A percentile compares a stretch with the other conserved stretches of the same genome.
These are phyloP conservation scores for Diorhabda sublineata DNA, from an alignment of 1,140 invertebrate species.

Conservation along the genomic window DNA sequence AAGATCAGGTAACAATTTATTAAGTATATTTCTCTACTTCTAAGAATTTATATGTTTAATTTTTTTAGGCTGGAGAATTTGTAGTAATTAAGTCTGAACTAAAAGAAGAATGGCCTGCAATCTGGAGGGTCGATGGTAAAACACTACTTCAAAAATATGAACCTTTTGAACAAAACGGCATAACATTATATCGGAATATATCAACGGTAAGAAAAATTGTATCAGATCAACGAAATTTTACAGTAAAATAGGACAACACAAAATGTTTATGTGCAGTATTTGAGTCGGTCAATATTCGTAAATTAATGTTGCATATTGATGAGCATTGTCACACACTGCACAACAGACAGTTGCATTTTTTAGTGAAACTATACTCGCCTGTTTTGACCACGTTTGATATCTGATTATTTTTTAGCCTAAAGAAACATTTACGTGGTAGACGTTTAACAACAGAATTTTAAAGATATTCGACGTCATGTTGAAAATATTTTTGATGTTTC, in stretches of 20 bases:
- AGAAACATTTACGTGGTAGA: too few relatives aligned
- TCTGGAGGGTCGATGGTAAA: conserved; percentile 86
- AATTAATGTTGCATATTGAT: too few relatives aligned
- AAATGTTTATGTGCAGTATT: too few relatives aligned
- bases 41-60: not conserved
- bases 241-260: not conserved
- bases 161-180: conserved; percentile 75
- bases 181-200: conserved; percentile 78
- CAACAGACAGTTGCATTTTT: too few relatives aligned
- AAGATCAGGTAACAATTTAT: conserved; percentile 30
- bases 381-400: too few relatives aligned
- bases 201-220: conserved; percentile 66
- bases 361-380: too few relatives aligned
- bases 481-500: too few relatives aligned
- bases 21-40: not conserved
- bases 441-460: too few relatives aligned
- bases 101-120: conserved; percentile 68
- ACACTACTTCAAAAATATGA: conserved; percentile 82
- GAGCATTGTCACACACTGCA: too few relatives aligned
- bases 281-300: too few relatives aligned
- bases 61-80: conserved; percentile 73
- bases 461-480: too few relatives aligned
- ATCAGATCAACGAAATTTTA: not conserved
- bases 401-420: too few relatives aligned
- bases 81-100: conserved; percentile 75